Base-by-base conservation (phyloP, 23 tunicate species). In the Aplidium turbinatum region DNA sequence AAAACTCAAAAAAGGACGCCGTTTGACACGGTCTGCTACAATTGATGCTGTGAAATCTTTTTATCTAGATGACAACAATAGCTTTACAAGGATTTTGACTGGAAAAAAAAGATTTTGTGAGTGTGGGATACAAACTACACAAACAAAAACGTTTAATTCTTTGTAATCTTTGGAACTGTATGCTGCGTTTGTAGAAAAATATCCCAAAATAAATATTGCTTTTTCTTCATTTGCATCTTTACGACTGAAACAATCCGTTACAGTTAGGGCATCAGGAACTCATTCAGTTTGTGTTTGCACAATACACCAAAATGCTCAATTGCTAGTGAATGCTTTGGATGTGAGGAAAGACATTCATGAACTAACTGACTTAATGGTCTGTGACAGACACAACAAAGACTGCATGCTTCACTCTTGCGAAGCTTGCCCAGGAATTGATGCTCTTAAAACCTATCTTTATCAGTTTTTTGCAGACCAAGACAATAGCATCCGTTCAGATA, bases 261-360 rank as follows among this genome's bases (percentile, higher is more conserved):
- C 38, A 33, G 78, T 52, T 13, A 33, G 63, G 3, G 26, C 78
- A 36, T 16, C 78, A 47, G 78, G 70, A 19, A 72, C 35, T 32
- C 78, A 72, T 50, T 47, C 63, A 4, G 38, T 72, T 42, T 72
- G 78, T 72, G 78, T 56, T 36, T 72, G 78, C 23, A 28, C 78
- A 23, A 72, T 72, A 4, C 78, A 72, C 30, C 78, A 72, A 52
- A 72, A 72, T 56, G 71, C 53, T n/a, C 18, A 7, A 47, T 27
- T 72, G 63, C 6, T 57, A 35, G 18, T 72, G 31, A 6, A 50
- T 6, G 62, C 78, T 50, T 42, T 33, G 18, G 56, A 72, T 19
- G 27, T 56, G 4, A 35, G 29, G 27, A 50, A 52, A 56, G 53
- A 42, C 40, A 36, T 36, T 4, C 23, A 47, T 18, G 78, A 72